Evolutionary conservation across 2,888 invertebrate genomes (phyloP).

Genomic region (Gastracanthus pulcherrimus): DNA sequence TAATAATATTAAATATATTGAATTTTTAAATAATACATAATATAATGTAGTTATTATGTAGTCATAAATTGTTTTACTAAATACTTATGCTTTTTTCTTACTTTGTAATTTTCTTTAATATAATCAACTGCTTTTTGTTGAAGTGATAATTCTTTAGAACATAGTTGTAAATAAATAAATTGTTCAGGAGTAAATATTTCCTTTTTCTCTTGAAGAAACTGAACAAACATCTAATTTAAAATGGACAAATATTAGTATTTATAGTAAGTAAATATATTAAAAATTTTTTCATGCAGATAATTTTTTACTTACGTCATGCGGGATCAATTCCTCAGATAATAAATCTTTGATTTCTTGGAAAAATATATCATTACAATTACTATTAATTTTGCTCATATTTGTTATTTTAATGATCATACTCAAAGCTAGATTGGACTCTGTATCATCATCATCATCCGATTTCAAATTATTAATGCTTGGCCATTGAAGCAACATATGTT

Average conservation of each 20-base stretch:
- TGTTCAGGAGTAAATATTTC: conserved; percentile 65
- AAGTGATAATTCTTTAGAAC: conserved; percentile 63
- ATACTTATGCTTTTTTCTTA: conserved; percentile 58
- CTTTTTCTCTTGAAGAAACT: conserved; percentile 65
- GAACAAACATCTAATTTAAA: conserved; percentile 65
- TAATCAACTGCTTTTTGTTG: conserved; percentile 69
- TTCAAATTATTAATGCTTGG: conserved; percentile 53
- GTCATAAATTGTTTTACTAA: no score
- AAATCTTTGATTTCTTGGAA: conserved; percentile 70
- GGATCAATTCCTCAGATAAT: conserved; percentile 61
- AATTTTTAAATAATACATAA: conserved; percentile 15
- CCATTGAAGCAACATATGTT: conserved; percentile 66
- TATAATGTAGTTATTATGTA: not conserved
- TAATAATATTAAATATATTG: not conserved
- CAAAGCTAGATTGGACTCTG: conserved; percentile 66
- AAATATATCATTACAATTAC: conserved; percentile 61
- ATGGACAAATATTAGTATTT: conserved; percentile 13
- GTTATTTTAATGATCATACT: conserved; percentile 63
- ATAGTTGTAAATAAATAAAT: conserved; percentile 68
- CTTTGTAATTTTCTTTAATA: conserved; percentile 69
- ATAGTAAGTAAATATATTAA: conserved; percentile 14
- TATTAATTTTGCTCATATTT: conserved; percentile 59
- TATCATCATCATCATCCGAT: conserved; percentile 61
- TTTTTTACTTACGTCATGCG: conserved; percentile 64
- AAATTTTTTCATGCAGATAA: not conserved